phyloP scores from a whole-genome alignment of 2,113 vertebrate genomes.

The Ifrita kowaldi region DNA sequence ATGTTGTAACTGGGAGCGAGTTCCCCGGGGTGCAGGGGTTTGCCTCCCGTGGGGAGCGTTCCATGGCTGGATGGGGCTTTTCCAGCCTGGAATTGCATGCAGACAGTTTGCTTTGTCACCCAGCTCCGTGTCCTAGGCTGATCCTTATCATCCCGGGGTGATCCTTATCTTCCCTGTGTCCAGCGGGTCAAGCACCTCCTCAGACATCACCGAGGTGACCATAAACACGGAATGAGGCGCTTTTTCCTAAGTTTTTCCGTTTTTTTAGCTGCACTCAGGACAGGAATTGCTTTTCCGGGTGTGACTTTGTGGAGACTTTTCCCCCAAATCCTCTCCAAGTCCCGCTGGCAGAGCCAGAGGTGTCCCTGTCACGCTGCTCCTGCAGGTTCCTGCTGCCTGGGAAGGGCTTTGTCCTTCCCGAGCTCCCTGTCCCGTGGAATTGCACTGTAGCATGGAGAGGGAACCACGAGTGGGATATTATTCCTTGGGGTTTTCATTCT shows the following conservation, averaged over 20 bases:
- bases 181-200: not conserved
- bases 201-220: not conserved
- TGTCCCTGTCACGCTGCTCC: not conserved
- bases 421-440: not conserved
- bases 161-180: not conserved
- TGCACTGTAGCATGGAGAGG: fast-evolving
- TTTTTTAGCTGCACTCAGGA: not conserved
- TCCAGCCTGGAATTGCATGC: not conserved
- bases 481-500: not conserved
- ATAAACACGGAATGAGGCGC: fast-evolving
- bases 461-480: fast-evolving
- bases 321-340: not conserved
- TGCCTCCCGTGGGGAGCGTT: fast-evolving
- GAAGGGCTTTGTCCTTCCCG: not conserved
- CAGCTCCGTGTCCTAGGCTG: not conserved
- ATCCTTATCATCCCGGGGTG: not conserved
- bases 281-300: not conserved
- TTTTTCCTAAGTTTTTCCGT: fast-evolving
- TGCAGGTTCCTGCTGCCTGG: not conserved
- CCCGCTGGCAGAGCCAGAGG: fast-evolving
- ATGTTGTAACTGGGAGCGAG: not conserved
- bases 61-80: fast-evolving
- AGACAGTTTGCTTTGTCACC: not conserved
- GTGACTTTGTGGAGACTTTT: not conserved
- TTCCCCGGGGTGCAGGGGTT: fast-evolving